phyloP scores from a whole-genome alignment of 92 coral and sea anemone genomes.

The Metridium senile region DNA sequence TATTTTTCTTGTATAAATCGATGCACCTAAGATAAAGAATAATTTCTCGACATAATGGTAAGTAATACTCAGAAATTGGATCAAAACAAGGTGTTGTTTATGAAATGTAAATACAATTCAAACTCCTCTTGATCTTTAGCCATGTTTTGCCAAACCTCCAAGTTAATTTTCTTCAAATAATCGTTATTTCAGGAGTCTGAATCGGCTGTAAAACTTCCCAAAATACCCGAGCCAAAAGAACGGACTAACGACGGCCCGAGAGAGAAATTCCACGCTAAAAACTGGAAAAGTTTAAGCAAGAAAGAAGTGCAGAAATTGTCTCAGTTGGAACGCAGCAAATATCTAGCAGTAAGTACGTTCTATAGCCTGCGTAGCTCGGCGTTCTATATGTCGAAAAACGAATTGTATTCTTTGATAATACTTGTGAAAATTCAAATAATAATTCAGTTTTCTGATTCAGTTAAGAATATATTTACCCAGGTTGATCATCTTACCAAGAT shows the following conservation, averaged over 20 bases:
- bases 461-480: too few relatives aligned
- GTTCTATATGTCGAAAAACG: background rate
- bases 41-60: slow-evolving; percentile 43
- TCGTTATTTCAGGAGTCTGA: slow-evolving; percentile 52
- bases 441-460: too few relatives aligned
- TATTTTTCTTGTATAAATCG: background rate
- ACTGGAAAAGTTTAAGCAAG: slow-evolving; percentile 87
- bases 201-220: slow-evolving; percentile 69
- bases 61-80: slow-evolving; percentile 2
- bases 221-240: slow-evolving; percentile 38
- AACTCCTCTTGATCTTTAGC: background rate
- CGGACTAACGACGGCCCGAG: slow-evolving; percentile 5
- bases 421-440: too few relatives aligned
- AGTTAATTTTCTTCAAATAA: background rate
- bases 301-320: slow-evolving; percentile 85
- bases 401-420: slow-evolving; percentile 1
- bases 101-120: background rate
- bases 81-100: background rate
- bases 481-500: too few relatives aligned
- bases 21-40: background rate
- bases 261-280: slow-evolving; percentile 82
- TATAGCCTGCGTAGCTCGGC: background rate
- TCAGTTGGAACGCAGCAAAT: slow-evolving; percentile 80
- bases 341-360: slow-evolving; percentile 78
- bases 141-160: background rate